Evolutionary conservation across 1,140 invertebrate genomes (phyloP), one percentile per base, ranked within the genome.

Genomic region (Asbolus verrucosus): DNA sequence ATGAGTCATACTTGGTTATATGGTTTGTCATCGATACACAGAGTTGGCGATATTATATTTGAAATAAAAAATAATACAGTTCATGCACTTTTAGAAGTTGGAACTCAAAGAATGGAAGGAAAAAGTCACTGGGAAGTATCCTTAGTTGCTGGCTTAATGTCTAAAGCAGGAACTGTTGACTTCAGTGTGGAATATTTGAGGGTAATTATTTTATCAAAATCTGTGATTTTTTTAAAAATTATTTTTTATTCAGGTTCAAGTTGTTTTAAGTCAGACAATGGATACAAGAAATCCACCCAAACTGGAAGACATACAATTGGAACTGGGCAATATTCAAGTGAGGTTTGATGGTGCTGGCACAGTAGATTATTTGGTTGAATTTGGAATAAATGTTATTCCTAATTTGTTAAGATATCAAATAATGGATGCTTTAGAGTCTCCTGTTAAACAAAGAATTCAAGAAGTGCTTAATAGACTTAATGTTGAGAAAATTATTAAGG

Each of bases 351-450:
- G 93, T 2, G 89, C 91, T 0, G 92, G 93, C 30, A 93, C 92
- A 0, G 39, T 92, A 9, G 93, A 95, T 81, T 94, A 94, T 78
- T 72, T 91, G 2, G 83, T 93, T 38, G 93, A 95, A 82, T 89
- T 91, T 63, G 85, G 82, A 0, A 83, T 94, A 0, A 95, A 94
- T 78, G 83, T 94, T 69, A 71, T 94, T 36, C 92, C 93, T 1
- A 95, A 95, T 84, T 80, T 94, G 39, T 82, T 95, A 59, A 84
- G 93, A 70, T 91, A 92, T 81, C 92, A 94, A 82, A 93, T 94
- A 69, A 91, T 93, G 85, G 90, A 93, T 77, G 91, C 92, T 1
- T 79, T 93, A 5, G 92, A 94, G 81, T 87, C 87, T 59, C 91
- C 91, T 0, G 80, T 93, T 1, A 90, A 86, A 74, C 85, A 87